A percentile compares a stretch with the other conserved stretches of the same genome.
These are phyloP conservation scores for Setipinna tenuifilis DNA, from an alignment of 2,797 vertebrate species.

Conservation along the genomic window DNA sequence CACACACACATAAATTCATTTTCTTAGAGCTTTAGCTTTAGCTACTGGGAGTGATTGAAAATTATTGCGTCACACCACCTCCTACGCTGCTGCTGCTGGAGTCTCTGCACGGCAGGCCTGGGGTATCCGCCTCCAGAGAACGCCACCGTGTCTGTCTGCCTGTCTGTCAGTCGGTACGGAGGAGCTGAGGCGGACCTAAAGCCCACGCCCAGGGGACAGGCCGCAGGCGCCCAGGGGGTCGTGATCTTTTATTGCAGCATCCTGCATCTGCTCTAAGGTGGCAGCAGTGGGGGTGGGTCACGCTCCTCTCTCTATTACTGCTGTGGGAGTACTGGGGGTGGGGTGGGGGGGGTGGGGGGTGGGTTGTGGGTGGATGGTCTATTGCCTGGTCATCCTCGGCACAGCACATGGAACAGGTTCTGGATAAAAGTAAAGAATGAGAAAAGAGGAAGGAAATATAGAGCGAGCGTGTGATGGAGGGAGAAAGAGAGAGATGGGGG, in stretches of 20 bases:
- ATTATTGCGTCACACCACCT: no score
- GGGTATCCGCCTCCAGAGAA: background rate
- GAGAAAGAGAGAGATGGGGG: no score
- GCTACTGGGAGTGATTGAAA: constrained; percentile 4
- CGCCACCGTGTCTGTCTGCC: no score
- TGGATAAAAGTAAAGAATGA: no score
- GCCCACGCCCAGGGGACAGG: constrained; percentile 11
- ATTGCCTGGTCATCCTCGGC: constrained; percentile 49
- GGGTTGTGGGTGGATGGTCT: constrained; percentile 59
- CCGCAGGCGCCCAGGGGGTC: background rate
- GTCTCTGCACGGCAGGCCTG: constrained; percentile 41
- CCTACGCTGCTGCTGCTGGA: no score
- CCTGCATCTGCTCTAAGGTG: constrained; percentile 57
- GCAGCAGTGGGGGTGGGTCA: no score
- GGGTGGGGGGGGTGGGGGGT: constrained; percentile 35
- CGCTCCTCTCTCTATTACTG: no score
- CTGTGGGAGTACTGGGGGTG: background rate
- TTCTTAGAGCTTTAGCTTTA: constrained; percentile 16
- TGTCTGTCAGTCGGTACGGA: background rate
- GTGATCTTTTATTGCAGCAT: constrained; percentile 49
- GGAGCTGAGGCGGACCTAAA: background rate
- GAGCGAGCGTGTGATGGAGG: no score
- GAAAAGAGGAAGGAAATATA: no score
- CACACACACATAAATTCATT: no score
- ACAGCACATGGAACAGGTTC: no score